Evolutionary conservation across 2,888 invertebrate species (phyloP).

Genomic region (Phengaris alcon): DNA sequence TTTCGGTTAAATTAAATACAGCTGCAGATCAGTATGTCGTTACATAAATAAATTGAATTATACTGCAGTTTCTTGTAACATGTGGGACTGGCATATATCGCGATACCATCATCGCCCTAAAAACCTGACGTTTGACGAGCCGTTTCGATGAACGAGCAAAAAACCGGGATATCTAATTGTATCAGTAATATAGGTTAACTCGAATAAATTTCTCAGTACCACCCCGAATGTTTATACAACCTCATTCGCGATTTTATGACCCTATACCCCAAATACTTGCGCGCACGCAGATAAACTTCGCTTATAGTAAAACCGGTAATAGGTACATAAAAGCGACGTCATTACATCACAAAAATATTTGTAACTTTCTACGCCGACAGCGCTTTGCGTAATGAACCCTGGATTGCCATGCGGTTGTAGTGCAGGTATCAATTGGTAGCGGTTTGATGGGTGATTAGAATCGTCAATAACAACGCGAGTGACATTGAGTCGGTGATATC

Average conservation of each 20-base stretch:
- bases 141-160: constrained; percentile 45
- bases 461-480: constrained; percentile 59
- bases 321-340: constrained; percentile 22
- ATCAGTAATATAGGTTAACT: constrained; percentile 52
- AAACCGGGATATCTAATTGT: constrained; percentile 60
- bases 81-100: neutral
- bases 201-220: constrained; percentile 48
- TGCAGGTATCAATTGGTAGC: constrained; percentile 23
- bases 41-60: neutral
- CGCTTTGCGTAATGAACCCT: constrained; percentile 29
- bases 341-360: constrained; percentile 31
- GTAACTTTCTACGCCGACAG: constrained; percentile 33
- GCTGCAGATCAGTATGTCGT: neutral
- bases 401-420: constrained; percentile 16
- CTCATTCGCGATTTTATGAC: constrained; percentile 43
- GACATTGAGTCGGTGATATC: constrained; percentile 76
- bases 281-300: constrained; percentile 30
- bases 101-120: constrained; percentile 10
- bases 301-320: constrained; percentile 20
- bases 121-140: constrained; percentile 25
- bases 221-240: constrained; percentile 55
- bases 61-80: neutral
- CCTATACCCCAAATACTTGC: constrained; percentile 36
- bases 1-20: no score
- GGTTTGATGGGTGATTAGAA: constrained; percentile 46